Base-by-base conservation (phyloP, 2,113 vertebrate genomes). In the Thalassarche chlororhynchos region DNA sequence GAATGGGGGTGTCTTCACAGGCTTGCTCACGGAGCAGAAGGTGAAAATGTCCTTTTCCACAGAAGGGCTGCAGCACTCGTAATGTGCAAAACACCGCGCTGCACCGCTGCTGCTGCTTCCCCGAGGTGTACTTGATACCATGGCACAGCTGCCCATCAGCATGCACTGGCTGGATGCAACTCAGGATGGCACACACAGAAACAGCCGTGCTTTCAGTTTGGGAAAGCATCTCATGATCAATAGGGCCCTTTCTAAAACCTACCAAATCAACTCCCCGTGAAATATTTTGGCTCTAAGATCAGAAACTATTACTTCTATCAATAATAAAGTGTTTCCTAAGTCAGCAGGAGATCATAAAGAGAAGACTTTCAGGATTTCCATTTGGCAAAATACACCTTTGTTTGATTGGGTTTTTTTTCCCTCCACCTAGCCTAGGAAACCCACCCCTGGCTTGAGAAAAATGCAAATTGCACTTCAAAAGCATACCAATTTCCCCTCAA, bases 1-100 rank as follows among this genome's bases (percentile, higher is more conserved):
- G 66, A 21, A 15, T 0, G 0, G 25, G 5, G 17, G 4, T 25
- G 34, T 61, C 77, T 68, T 40, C 1, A 0, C 38, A 72, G 44
- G 34, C 5, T 42, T 40, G 42, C 55, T 89, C 36, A 44, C 0
- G 0, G 42, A 61, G 46, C 21, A n/a, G 78, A 36, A 49, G 75
- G 29, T 51, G 40, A 57, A 61, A 46, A 11, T 9, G 60, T 72
- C 23, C n/a, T 69, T 76, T 79, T 24, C 36, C 62, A 46, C 8
- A 29, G 61, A 52, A 69, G 5, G 23, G 32, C 55, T 68, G 64
- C 32, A 65, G 71, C 36, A 31, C 21, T 60, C 5, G 1, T 6
- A 14, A 8, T 5, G 5, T 65, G 72, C 38, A 24, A 3, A 68
- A 66, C 38, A 10, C 15, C 1, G 3, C 0, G 2, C 46, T 36